Base-by-base conservation (phyloP, 2,888 invertebrate species). In the Leptinotarsa haldemani region DNA sequence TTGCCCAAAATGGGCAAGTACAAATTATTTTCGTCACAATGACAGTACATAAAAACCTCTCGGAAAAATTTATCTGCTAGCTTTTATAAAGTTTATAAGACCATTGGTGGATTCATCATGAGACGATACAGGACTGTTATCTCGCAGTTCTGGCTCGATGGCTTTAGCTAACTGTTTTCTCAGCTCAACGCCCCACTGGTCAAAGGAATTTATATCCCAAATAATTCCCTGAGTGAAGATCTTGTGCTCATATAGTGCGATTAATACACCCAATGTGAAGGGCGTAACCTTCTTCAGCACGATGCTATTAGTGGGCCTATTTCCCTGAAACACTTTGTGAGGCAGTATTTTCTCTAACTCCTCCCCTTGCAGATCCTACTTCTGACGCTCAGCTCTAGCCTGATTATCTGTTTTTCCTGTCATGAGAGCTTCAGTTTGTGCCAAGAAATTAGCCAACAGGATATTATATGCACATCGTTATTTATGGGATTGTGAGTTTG, bases 121-220 rank as follows among this genome's bases (percentile, higher is more conserved):
- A 58, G 92, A 91, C 30, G 92, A 89, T 16, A 95, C 91, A 0
- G 92, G 90, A 56, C 89, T 90, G 30, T 88, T 88, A 83, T 92
- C 91, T 75, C 92, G 90, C 64, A 99, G 89, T 86, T 99, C 99
- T 0, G 97, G 96, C 86, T 99, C 97, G 80, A 99, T 99, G n/a
- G 94, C 95, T 89, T 99, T 99, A 1, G 99, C 99, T 81, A 99
- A 88, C 86, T 98, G 97, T 87, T 99, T 99, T 69, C 99, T 99
- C 80, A 99, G 91, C 88, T 99, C 99, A 69, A 99, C 99, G 50
- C 99, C 99, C 98, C 99, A 99, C 86, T 99, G 99, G 89, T 99
- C 99, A 88, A 95, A 99, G 0, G 99, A 99, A 88, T 99, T 99
- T 86, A 99, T 98, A 88, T 99, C 96, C 99, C 99, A 99, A 83